These are phyloP conservation scores for Melanostoma scalare DNA, from an alignment of 2,888 invertebrate species.

Conservation along the genomic window DNA sequence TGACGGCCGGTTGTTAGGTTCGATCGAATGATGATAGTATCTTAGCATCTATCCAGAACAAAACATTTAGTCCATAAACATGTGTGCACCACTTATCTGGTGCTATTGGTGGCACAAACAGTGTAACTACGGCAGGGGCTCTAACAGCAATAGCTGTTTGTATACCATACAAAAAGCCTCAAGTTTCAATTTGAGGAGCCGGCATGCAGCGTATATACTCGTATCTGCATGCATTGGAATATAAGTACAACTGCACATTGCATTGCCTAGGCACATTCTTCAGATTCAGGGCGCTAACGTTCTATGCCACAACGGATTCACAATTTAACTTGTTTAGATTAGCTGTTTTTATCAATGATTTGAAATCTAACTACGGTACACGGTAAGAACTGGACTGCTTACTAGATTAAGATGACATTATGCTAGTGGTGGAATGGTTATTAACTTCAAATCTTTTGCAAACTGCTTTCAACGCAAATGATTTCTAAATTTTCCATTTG, in stretches of 20 bases:
- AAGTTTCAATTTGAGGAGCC: conserved; percentile 68
- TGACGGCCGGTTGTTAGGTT: conserved; percentile 6
- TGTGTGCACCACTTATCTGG: conserved; percentile 73
- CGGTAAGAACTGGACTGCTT: conserved; percentile 43
- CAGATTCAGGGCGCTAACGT: conserved; percentile 72
- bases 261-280: conserved; percentile 66
- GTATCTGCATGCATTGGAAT: conserved; percentile 61
- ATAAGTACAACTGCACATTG: conserved; percentile 55
- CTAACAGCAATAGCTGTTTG: conserved; percentile 64
- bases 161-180: conserved; percentile 67
- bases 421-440: background rate
- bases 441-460: conserved; percentile 3
- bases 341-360: conserved; percentile 70
- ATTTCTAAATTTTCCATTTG: too few species aligned
- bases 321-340: conserved; percentile 72
- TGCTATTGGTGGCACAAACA: conserved; percentile 67
- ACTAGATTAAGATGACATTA: conserved; percentile 15
- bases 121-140: conserved; percentile 63
- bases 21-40: conserved; percentile 63
- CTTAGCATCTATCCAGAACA: conserved; percentile 70
- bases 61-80: conserved; percentile 72
- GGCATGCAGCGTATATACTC: conserved; percentile 25
- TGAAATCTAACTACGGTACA: conserved; percentile 67
- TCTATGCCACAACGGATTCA: conserved; percentile 71
- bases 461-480: too few species aligned